Percentiles rank a stretch among this genome's conserved stretches.
Conservation (phyloP, 1,140 invertebrate genomes). For the Leptestheria dahalacensis region DNA sequence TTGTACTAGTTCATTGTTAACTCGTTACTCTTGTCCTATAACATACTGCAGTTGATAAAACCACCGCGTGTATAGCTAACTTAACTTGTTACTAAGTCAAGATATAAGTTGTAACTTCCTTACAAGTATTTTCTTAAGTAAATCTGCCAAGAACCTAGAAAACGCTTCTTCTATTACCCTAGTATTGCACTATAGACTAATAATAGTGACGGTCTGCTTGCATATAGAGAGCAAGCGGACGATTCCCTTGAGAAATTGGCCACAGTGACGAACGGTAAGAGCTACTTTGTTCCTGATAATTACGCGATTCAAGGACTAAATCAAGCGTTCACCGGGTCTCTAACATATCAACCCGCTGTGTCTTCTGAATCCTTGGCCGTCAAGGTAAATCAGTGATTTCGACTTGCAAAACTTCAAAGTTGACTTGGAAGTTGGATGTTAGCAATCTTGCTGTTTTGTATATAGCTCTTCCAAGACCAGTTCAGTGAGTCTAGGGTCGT, state of each 20-base stretch:
- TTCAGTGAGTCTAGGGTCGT: neutral
- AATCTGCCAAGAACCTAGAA: too few species aligned
- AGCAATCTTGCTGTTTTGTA: too few species aligned
- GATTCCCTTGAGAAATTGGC: conserved; percentile 7
- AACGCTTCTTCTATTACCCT: neutral
- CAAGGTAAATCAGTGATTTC: conserved; percentile 1
- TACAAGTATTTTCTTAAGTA: too few species aligned
- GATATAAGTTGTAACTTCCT: too few species aligned
- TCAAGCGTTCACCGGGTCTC: conserved; percentile 8
- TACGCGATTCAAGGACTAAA: neutral
- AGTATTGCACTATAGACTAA: neutral
- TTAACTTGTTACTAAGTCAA: too few species aligned
- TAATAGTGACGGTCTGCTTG: neutral
- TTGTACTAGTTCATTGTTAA: neutral
- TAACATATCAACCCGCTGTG: conserved; percentile 7
- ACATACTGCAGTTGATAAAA: too few species aligned
- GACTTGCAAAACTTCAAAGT: neutral
- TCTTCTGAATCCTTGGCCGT: neutral
- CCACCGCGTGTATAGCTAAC: too few species aligned
- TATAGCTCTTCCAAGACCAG: neutral
- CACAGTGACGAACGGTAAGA: conserved; percentile 5
- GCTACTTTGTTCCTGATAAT: conserved; percentile 11
- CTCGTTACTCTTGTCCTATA: too few species aligned
- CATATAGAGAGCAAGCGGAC: conserved; percentile 11
- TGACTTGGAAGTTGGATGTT: too few species aligned